Conservation (phyloP, 2,888 invertebrate species). For the Papilio gigon region DNA sequence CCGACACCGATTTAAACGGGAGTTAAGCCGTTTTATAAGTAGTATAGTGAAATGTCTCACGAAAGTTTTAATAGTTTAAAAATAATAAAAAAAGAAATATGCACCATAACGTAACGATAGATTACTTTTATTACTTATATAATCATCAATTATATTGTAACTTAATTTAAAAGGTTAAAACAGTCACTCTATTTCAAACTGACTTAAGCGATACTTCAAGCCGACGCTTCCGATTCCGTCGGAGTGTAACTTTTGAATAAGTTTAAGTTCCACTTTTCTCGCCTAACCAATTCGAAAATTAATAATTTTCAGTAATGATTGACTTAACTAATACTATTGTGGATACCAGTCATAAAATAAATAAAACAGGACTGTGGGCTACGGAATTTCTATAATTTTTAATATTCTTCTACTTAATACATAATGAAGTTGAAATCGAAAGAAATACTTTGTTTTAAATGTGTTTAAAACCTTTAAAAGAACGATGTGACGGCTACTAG, state of each 20-base stretch:
- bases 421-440: no score
- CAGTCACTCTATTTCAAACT: neutral
- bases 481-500: no score
- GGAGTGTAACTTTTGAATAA: neutral
- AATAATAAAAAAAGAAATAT: neutral
- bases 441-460: no score
- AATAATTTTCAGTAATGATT: neutral
- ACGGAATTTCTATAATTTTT: no score
- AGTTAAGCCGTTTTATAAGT: no score
- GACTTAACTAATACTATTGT: neutral
- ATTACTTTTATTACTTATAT: neutral
- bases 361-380: no score
- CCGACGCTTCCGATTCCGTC: constrained; percentile 12
- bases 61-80: no score
- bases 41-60: no score
- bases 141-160: neutral
- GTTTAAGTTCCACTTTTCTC: neutral
- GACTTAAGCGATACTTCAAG: neutral
- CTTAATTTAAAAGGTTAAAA: neutral
- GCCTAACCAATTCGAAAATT: neutral
- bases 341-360: neutral
- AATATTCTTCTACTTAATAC: no score
- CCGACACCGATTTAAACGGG: no score
- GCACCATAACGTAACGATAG: neutral
- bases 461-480: no score